Conservation (phyloP, 1,140 invertebrate genomes). For the Stegodyphus dumicola region DNA sequence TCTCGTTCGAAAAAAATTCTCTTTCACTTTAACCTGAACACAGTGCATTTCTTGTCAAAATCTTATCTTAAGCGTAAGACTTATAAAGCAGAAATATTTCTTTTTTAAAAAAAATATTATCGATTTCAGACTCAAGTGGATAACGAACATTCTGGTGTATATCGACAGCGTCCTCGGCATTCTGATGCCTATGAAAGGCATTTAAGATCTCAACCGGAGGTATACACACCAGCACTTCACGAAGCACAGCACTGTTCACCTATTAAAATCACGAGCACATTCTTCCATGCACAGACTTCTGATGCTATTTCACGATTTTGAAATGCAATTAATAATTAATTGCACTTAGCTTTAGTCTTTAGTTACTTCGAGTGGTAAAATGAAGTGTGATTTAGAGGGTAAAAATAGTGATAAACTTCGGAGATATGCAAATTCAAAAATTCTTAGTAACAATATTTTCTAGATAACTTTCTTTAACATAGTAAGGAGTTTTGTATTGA, state of each 20-base stretch:
- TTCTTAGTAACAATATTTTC: too few species aligned
- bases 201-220: constrained; percentile 14
- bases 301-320: background rate
- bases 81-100: background rate
- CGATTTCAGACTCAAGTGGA: constrained; percentile 37
- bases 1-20: background rate
- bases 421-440: too few species aligned
- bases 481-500: too few species aligned
- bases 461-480: too few species aligned
- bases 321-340: too few species aligned
- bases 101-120: background rate
- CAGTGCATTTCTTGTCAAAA: background rate
- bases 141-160: background rate
- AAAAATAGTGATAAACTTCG: too few species aligned
- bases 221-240: background rate
- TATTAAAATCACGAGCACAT: background rate
- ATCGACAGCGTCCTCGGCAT: constrained; percentile 1
- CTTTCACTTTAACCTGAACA: background rate
- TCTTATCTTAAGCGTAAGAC: background rate
- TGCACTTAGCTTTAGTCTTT: too few species aligned
- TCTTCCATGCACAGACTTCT: background rate
- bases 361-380: too few species aligned
- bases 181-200: constrained; percentile 43
- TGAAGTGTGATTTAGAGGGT: too few species aligned
- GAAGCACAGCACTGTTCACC: background rate